A percentile compares a stretch with the other conserved stretches of the same genome.
phyloP scores from a whole-genome alignment of 53 echinoderm and acorn worm species.

The Arbacia lixula region DNA sequence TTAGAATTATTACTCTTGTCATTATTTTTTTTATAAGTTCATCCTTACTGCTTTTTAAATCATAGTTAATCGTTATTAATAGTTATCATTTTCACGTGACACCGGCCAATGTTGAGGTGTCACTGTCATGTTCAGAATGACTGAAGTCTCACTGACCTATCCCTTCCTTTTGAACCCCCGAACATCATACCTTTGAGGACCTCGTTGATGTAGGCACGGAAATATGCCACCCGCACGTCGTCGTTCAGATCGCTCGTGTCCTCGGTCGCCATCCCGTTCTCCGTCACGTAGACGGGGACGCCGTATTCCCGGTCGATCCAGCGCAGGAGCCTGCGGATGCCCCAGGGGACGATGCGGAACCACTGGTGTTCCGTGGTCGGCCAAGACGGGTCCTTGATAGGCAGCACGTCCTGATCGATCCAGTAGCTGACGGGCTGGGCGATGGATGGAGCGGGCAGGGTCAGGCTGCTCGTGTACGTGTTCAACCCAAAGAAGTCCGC shows the following conservation, averaged over 20 bases:
- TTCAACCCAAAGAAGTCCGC: constrained; percentile 93
- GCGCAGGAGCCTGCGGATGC: constrained; percentile 59
- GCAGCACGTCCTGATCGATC: constrained; percentile 11
- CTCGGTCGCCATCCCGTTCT: constrained; percentile 68
- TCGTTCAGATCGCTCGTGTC: constrained; percentile 63
- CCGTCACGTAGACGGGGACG: constrained; percentile 70
- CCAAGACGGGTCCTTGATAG: constrained; percentile 34
- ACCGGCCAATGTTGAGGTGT: too few species aligned
- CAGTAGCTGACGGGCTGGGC: neutral
- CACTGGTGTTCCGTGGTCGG: constrained; percentile 2
- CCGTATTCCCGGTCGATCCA: constrained; percentile 63
- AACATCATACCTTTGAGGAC: constrained; percentile 77
- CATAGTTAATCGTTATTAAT: too few species aligned
- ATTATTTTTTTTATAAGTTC: too few species aligned
- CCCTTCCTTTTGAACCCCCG: too few species aligned
- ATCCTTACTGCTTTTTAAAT: too few species aligned
- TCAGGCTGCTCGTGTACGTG: constrained; percentile 70
- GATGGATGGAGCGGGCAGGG: neutral
- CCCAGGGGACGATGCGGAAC: constrained; percentile 84
- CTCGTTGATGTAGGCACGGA: constrained; percentile 71
- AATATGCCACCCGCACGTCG: constrained; percentile 55
- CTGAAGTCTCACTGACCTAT: too few species aligned
- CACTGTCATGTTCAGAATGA: too few species aligned
- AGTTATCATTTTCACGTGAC: too few species aligned
- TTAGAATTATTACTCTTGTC: too few species aligned